Evolutionary conservation across 2,797 vertebrate species (phyloP).

Genomic region (Holocentrus rufus): DNA sequence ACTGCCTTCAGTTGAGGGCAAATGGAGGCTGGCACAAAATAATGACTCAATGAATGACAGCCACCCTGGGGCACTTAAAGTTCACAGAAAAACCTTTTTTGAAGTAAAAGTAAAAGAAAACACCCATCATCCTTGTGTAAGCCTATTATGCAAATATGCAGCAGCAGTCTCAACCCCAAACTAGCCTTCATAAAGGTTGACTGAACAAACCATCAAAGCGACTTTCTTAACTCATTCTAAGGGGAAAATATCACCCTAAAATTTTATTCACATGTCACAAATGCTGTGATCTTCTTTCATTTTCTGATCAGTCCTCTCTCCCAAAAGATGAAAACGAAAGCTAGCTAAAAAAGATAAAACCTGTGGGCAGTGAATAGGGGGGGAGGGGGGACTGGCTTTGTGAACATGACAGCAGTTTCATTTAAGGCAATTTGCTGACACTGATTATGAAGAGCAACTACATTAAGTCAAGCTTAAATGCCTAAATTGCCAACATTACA

Average conservation of each 20-base stretch:
- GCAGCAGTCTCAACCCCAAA: background rate
- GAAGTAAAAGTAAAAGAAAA: background rate
- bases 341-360: constrained; percentile 19
- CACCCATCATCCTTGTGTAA: too few relatives aligned
- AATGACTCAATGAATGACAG: background rate
- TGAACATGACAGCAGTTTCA: constrained; percentile 58
- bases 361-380: constrained; percentile 24
- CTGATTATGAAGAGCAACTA: constrained; percentile 61
- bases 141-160: background rate
- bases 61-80: background rate
- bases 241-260: too few relatives aligned
- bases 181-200: background rate
- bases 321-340: background rate
- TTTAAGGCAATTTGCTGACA: constrained; percentile 64
- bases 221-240: too few relatives aligned
- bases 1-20: background rate
- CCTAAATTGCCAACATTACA: constrained; percentile 74
- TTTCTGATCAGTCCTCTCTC: constrained; percentile 10
- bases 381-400: constrained; percentile 38
- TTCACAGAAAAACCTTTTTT: background rate
- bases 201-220: too few relatives aligned
- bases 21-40: background rate
- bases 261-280: too few relatives aligned
- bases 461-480: constrained; percentile 72
- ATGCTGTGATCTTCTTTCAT: background rate